Base-by-base conservation (phyloP, 2,113 vertebrate species). In the Thalassoma bifasciatum region DNA sequence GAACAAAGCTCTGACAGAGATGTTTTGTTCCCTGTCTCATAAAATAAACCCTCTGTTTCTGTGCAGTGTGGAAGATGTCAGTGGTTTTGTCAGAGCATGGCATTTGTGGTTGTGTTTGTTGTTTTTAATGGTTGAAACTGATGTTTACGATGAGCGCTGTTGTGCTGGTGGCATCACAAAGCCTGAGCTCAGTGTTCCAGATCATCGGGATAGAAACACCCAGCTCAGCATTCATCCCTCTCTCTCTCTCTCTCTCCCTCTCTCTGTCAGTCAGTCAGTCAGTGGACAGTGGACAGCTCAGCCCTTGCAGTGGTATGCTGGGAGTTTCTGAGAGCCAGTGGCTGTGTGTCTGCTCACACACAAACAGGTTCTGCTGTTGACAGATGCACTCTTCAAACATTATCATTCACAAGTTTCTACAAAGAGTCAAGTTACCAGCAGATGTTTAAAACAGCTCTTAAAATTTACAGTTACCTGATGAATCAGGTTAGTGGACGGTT, bases 161-260 rank as follows among this genome's bases (percentile, higher is more conserved):
- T 87, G 57, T 88, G 88, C 87, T 90, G 89, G 91, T 46, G 7
- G 46, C 72, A 77, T 77, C 16, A 78, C 78, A 89, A 87, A 82
- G 71, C 70, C 56, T 51, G 63, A 23, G 0, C 14, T 56, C 88
- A 56, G 66, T 78, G 85, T 91, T 91, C 87, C 79, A 90, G 88
- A 86, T 81, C 69, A 49, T 30, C 65, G 8, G 71, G 37, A 62
- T 75, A 78, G 72, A 84, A 87, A 77, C 75, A 88, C 83, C 71
- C 77, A 79, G 79, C 79, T 85, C 84, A 89, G 85, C 89, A 86
- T 88, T 91, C 79, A 82, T 30, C 6, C 30, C 30, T 4, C 46
- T 22, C n/a, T n/a, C n/a, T n/a, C n/a, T n/a, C n/a, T n/a, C n/a
- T n/a, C n/a, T n/a, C n/a, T n/a, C n/a, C n/a, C n/a, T n/a, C n/a